phyloP scores from a whole-genome alignment of 2,113 vertebrate species.

The Symphodus melops region DNA sequence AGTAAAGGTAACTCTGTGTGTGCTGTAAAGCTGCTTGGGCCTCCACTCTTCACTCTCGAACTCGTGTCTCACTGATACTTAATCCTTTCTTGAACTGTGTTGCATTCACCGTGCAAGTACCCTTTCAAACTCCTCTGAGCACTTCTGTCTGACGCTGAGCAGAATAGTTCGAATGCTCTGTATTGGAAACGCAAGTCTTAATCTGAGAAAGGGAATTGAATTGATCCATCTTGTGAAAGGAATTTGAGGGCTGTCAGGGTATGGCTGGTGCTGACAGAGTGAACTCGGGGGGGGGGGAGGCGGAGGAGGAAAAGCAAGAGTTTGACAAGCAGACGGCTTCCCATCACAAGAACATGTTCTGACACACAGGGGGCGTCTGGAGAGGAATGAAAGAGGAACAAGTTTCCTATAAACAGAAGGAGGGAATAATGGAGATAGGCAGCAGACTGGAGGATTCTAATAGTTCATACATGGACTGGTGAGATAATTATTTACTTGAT shows the following conservation, averaged over 20 bases:
- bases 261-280: constrained; percentile 62
- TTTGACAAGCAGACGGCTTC: constrained; percentile 59
- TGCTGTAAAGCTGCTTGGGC: constrained; percentile 23
- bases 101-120: constrained; percentile 27
- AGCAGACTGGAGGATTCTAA: neutral
- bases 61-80: constrained; percentile 21
- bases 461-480: constrained; percentile 2
- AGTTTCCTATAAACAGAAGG: constrained; percentile 2
- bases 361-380: constrained; percentile 63
- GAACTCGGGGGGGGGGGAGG: constrained; percentile 34
- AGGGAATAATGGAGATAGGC: constrained; percentile 9
- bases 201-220: constrained; percentile 33
- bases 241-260: constrained; percentile 68
- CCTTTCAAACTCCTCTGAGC: neutral
- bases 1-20: constrained; percentile 21
- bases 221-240: constrained; percentile 47
- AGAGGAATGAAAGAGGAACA: constrained; percentile 33
- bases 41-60: too few species aligned
- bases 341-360: constrained; percentile 63
- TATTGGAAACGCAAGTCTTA: constrained; percentile 43
- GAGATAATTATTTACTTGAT: constrained; percentile 8
- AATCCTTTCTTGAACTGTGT: constrained; percentile 13
- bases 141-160: neutral
- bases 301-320: constrained; percentile 46
- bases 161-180: constrained; percentile 13